These are phyloP conservation scores for Apostichopus californicus DNA, from an alignment of 35 echinoderm and acorn worm species.

Conservation along the genomic window DNA sequence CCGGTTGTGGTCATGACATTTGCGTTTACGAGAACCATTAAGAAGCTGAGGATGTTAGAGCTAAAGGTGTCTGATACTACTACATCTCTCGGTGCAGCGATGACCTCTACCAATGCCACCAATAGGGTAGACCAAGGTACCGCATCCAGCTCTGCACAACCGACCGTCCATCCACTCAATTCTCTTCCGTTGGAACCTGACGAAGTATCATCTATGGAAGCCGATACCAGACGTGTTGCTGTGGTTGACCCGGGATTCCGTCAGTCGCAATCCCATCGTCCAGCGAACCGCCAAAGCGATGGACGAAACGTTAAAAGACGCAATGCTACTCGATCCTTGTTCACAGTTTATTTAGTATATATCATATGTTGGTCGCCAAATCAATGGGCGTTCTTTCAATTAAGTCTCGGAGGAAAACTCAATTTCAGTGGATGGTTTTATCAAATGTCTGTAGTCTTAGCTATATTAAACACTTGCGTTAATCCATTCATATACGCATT, in stretches of 20 bases:
- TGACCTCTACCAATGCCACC: background rate
- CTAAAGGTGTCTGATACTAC: background rate
- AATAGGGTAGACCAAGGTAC: background rate
- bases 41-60: background rate
- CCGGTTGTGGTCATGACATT: constrained; percentile 57
- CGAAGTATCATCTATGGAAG: background rate
- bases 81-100: background rate
- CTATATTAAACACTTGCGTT: constrained; percentile 76
- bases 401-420: constrained; percentile 65
- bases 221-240: background rate
- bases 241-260: background rate
- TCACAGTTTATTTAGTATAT: constrained; percentile 79
- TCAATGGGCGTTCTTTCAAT: constrained; percentile 81
- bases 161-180: background rate
- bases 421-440: constrained; percentile 79
- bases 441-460: constrained; percentile 77
- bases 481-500: constrained; percentile 93
- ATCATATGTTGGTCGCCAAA: constrained; percentile 86
- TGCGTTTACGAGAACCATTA: constrained; percentile 1
- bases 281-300: background rate
- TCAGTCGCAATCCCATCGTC: background rate
- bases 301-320: constrained; percentile 48
- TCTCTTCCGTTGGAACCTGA: too few relatives aligned
- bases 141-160: background rate
- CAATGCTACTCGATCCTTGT: constrained; percentile 69